phyloP scores from a whole-genome alignment of 2,888 invertebrate species.

The Cataglyphis livida region DNA sequence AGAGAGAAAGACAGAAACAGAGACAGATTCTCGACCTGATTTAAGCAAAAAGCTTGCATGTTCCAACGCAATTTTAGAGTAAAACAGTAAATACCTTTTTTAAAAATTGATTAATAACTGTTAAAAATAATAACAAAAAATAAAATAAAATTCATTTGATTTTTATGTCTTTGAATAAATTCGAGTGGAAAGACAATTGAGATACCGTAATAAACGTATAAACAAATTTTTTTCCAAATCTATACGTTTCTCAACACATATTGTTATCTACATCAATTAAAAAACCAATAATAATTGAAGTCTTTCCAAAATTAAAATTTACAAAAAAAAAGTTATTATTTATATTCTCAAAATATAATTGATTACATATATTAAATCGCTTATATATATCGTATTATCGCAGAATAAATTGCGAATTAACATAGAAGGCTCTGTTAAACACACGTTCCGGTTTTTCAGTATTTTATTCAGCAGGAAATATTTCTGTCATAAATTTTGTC shows the following conservation, averaged over 20 bases:
- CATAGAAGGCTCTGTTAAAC: constrained; percentile 2
- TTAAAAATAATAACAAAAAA: background rate
- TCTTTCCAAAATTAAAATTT: background rate
- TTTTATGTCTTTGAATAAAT: background rate
- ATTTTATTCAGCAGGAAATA: constrained; percentile 32
- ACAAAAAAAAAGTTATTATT: background rate
- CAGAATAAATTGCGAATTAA: constrained; percentile 19
- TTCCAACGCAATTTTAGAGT: background rate
- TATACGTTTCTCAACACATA: background rate
- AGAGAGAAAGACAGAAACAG: background rate
- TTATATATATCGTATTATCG: background rate
- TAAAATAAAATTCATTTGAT: background rate
- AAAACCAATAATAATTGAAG: background rate
- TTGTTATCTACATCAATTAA: background rate
- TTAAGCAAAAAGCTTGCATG: background rate
- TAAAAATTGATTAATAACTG: background rate
- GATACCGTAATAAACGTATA: background rate
- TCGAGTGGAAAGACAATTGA: too few relatives aligned
- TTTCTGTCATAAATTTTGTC: constrained; percentile 45
- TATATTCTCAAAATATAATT: background rate
- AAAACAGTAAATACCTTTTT: background rate
- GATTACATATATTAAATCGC: background rate
- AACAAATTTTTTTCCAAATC: background rate
- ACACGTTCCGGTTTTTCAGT: constrained; percentile 16
- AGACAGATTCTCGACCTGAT: background rate